Evolutionary conservation across 1,140 invertebrate species (phyloP), one percentile per base, ranked within the genome.

Genomic region (Drosophila subobscura): DNA sequence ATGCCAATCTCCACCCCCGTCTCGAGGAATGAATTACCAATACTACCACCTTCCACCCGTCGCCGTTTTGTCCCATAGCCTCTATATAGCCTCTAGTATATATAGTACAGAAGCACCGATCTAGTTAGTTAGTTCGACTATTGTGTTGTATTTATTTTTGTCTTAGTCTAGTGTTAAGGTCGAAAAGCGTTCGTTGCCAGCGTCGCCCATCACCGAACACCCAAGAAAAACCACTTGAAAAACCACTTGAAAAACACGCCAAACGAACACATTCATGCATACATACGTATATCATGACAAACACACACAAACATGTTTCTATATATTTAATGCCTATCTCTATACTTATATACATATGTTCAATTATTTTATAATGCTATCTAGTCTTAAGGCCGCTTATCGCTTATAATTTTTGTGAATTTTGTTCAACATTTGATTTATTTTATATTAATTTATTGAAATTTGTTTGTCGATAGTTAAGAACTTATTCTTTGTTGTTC

Each of bases 91-190:
- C 27, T 51, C 27, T 29, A 50, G 12, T 16, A 58, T 55, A 40
- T 68, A 47, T 63, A 68, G 66, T 68, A 68, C 66, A 37, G 66
- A 51, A 68, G 67, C 66, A 71, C 67, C 67, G 47, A 71, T 70
- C 44, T 70, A 56, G 66, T 49, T 70, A 70, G 66, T 70, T 56
- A 61, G 60, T 37, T 65, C 63, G 63, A 42, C 63, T 42, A 42
- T 25, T 42, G 27, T 61, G 42, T n/a, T 41, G 65, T 70, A 57
- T 71, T 50, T 50, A 57, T 53, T 53, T 71, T 71, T 68, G 55
- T 56, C 49, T 37, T 72, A 72, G 68, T 61, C 44, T 72, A 72
- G 68, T 47, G 55, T 47, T 51, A 71, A 70, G 37, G 56, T 52
- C 46, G 54, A 22, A 33, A 14, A 60, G 23, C 29, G 56, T 49